Evolutionary conservation across 2,113 vertebrate species (phyloP).

Genomic region (Lota lota): DNA sequence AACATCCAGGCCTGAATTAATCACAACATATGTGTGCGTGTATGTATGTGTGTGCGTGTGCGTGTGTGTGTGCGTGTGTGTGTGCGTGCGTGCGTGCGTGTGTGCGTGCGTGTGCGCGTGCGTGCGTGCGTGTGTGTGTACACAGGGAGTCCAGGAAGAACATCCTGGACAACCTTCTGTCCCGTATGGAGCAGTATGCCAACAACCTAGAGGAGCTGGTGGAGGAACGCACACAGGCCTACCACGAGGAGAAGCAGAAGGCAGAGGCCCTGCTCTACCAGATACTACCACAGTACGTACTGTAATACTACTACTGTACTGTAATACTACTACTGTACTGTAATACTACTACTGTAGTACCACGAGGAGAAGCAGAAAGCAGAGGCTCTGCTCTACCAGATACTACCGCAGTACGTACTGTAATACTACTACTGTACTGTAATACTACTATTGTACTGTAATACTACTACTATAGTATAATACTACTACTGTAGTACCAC

Average conservation of each 20-base stretch:
- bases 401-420: constrained; percentile 70
- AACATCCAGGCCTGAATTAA: too few relatives aligned
- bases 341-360: constrained; percentile 13
- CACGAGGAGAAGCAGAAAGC: constrained; percentile 94
- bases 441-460: background rate
- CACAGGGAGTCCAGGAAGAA: constrained; percentile 85
- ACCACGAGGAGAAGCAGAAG: constrained; percentile 93
- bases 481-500: background rate
- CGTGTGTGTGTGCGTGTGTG: constrained; percentile 21
- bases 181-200: constrained; percentile 94
- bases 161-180: constrained; percentile 92
- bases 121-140: constrained; percentile 19
- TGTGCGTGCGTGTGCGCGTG: constrained; percentile 20
- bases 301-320: background rate
- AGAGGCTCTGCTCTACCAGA: constrained; percentile 89
- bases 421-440: constrained; percentile 5
- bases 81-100: constrained; percentile 20
- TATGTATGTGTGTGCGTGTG: constrained; percentile 13
- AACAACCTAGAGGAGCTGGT: constrained; percentile 96
- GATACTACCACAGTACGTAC: constrained; percentile 91
- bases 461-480: constrained; percentile 1
- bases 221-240: constrained; percentile 90
- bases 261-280: constrained; percentile 93
- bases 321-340: constrained; percentile 2
- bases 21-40: background rate